A percentile compares a stretch with the other conserved stretches of the same genome.
phyloP scores from a whole-genome alignment of 2,888 invertebrate species.

The Coleophora deauratella region DNA sequence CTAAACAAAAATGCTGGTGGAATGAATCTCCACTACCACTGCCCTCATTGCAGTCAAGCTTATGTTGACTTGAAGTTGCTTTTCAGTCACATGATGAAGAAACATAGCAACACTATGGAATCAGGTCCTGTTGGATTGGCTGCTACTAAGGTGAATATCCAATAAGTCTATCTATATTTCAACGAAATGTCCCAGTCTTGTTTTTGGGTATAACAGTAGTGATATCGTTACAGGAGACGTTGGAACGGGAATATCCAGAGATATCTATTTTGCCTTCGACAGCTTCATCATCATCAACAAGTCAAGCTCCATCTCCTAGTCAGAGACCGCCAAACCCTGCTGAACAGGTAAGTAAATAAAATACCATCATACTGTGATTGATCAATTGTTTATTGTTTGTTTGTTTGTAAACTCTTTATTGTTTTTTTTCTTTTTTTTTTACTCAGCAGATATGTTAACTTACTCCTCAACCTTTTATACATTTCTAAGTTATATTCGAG shows the following conservation, averaged over 20 bases:
- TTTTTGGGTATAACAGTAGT: constrained; percentile 11
- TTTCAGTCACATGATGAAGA: constrained; percentile 68
- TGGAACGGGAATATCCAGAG: constrained; percentile 69
- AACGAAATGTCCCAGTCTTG: neutral
- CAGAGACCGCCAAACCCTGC: constrained; percentile 62
- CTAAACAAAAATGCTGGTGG: constrained; percentile 61
- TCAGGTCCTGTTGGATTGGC: constrained; percentile 57
- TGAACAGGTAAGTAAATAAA: constrained; percentile 44
- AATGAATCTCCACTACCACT: constrained; percentile 65
- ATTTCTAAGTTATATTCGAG: too few species aligned
- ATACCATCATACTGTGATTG: neutral
- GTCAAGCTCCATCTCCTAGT: constrained; percentile 56
- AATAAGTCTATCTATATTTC: constrained; percentile 6
- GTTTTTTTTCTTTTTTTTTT: too few species aligned
- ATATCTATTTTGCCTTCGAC: constrained; percentile 69
- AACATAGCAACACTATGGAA: constrained; percentile 58
- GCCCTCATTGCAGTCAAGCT: constrained; percentile 63
- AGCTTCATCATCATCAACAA: constrained; percentile 55
- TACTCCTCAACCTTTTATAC: too few species aligned
- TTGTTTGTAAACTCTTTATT: too few species aligned
- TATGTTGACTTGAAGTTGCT: constrained; percentile 61
- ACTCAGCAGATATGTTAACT: too few species aligned
- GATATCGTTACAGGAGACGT: constrained; percentile 53
- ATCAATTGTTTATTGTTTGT: too few species aligned
- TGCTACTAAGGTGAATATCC: constrained; percentile 58